phyloP scores from a whole-genome alignment of 2,113 vertebrate species.

The Crotalus horridus region DNA sequence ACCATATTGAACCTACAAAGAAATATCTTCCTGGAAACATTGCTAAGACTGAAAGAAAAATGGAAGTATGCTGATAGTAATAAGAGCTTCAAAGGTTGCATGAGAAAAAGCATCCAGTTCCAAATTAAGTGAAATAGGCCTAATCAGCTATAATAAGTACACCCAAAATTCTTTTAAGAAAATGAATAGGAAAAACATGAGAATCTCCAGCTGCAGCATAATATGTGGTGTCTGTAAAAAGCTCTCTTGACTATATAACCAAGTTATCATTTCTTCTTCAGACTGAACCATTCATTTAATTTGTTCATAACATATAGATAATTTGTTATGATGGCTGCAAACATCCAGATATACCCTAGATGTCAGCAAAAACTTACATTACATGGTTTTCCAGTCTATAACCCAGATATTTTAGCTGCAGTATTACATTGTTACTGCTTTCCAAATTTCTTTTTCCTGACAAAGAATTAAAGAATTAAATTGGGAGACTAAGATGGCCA shows the following conservation, averaged over 20 bases:
- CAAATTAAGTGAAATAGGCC: background rate
- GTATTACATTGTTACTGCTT: background rate
- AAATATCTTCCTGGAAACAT: background rate
- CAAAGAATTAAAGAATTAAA: too few species aligned
- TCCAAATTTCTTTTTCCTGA: too few species aligned
- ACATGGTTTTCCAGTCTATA: background rate
- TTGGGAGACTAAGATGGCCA: too few species aligned
- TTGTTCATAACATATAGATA: background rate
- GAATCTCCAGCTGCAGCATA: background rate
- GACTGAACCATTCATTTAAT: background rate
- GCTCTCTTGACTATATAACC: background rate
- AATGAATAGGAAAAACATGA: background rate
- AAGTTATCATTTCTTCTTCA: background rate
- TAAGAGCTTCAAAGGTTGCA: constrained; percentile 10
- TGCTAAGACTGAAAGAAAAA: background rate
- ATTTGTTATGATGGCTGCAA: background rate
- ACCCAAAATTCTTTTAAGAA: background rate
- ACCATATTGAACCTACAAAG: constrained; percentile 8
- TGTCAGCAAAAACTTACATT: background rate
- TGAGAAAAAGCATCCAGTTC: background rate
- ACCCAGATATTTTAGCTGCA: background rate
- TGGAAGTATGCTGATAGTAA: background rate
- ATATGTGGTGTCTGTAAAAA: background rate
- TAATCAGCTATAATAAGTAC: background rate
- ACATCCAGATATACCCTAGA: background rate